phyloP scores from a whole-genome alignment of 2,888 invertebrate genomes.

The Sarcophaga subvicina region DNA sequence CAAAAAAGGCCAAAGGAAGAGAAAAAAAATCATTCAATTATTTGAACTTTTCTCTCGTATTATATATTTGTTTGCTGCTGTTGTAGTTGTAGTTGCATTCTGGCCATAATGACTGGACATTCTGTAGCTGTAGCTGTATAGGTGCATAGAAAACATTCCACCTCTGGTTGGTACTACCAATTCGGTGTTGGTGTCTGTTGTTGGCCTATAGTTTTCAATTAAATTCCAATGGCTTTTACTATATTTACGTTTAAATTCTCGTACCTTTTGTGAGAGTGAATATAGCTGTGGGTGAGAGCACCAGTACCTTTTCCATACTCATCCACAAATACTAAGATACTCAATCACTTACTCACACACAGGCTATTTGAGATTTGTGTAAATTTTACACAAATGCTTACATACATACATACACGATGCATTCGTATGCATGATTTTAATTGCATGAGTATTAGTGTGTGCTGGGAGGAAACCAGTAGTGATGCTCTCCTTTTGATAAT shows the following conservation, averaged over 20 bases:
- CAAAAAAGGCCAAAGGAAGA: conserved; percentile 7
- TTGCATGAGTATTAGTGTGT: conserved; percentile 9
- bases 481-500: conserved; percentile 72
- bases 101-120: conserved; percentile 17
- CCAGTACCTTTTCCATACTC: conserved; percentile 47
- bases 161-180: neutral
- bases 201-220: conserved; percentile 49
- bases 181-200: neutral
- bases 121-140: neutral
- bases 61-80: conserved; percentile 12
- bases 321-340: conserved; percentile 3
- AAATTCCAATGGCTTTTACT: conserved; percentile 63
- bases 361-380: neutral
- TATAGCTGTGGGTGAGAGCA: neutral
- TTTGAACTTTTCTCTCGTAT: conserved; percentile 52
- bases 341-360: neutral
- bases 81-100: neutral
- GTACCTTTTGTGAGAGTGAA: neutral
- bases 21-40: conserved; percentile 59
- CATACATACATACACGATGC: neutral
- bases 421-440: conserved; percentile 38
- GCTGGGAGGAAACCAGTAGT: conserved; percentile 1
- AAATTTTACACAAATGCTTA: conserved; percentile 41
- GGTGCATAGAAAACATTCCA: conserved; percentile 23
- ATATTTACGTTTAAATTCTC: conserved; percentile 48